Percentiles rank a stretch among this genome's conserved stretches.
These are phyloP conservation scores for Neodiprion pinetum DNA, from an alignment of 1,140 invertebrate species.

Conservation along the genomic window DNA sequence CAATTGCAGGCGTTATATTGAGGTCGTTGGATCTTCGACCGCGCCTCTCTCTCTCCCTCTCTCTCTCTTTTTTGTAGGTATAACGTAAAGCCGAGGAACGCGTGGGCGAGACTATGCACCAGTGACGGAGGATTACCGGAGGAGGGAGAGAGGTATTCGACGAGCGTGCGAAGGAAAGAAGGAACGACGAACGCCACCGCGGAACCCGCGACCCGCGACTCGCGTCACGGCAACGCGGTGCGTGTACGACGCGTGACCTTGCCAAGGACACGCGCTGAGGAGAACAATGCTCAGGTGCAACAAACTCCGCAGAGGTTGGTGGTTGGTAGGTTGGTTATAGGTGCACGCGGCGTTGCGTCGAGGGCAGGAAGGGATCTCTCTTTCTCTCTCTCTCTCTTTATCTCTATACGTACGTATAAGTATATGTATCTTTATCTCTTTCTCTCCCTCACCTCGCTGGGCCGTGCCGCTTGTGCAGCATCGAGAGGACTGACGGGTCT, in stretches of 20 bases:
- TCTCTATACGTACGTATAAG: background rate
- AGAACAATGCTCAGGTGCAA: conserved; percentile 53
- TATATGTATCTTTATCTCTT: conserved; percentile 12
- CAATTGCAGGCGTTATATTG: conserved; percentile 15
- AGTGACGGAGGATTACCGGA: conserved; percentile 26
- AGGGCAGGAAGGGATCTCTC: background rate
- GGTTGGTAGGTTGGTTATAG: background rate
- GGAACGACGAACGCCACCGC: conserved; percentile 18
- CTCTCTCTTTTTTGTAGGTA: conserved; percentile 21
- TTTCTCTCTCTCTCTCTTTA: conserved; percentile 15
- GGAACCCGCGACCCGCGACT: background rate
- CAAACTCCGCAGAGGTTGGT: conserved; percentile 31
- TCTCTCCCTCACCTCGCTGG: background rate
- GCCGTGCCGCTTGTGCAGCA: conserved; percentile 12
- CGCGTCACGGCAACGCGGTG: conserved; percentile 10
- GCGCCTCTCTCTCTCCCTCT: conserved; percentile 5
- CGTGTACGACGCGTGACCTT: conserved; percentile 47
- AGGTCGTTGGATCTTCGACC: conserved; percentile 23
- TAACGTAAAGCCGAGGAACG: conserved; percentile 21
- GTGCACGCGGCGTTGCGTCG: conserved; percentile 5
- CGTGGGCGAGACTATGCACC: conserved; percentile 11
- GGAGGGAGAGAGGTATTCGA: conserved; percentile 29
- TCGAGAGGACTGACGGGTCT: background rate
- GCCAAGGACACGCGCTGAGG: conserved; percentile 45
- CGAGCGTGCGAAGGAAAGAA: conserved; percentile 29